Percentiles rank a stretch among this genome's conserved stretches.
Evolutionary conservation across 2,797 vertebrate genomes (phyloP).

Genomic region (Natrix natrix): DNA sequence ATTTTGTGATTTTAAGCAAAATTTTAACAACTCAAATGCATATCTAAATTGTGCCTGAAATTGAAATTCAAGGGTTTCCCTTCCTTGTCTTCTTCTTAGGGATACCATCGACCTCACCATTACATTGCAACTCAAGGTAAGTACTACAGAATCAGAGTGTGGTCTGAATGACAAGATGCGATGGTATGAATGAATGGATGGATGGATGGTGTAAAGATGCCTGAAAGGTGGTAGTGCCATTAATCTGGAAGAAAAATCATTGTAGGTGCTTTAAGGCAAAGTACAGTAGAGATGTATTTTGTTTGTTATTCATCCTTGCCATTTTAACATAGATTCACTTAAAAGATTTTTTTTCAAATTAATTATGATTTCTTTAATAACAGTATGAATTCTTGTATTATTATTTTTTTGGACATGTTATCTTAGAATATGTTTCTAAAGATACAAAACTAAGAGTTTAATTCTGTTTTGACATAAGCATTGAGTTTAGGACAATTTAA

Average conservation of each 20-base stretch:
- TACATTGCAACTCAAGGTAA: slow-evolving; percentile 98
- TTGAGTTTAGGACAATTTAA: background rate
- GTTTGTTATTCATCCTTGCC: background rate
- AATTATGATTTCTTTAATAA: background rate
- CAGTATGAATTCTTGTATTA: background rate
- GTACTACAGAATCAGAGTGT: background rate
- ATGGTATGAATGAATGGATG: no score
- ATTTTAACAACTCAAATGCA: background rate
- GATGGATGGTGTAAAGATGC: background rate
- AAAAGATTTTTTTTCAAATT: background rate
- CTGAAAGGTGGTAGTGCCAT: background rate
- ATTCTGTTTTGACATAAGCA: background rate
- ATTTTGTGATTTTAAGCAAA: background rate
- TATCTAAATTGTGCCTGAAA: background rate
- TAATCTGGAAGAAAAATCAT: background rate
- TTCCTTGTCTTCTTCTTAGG: slow-evolving; percentile 71
- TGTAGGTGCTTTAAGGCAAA: background rate
- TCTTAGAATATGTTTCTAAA: background rate
- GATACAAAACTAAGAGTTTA: background rate
- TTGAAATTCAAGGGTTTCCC: background rate
- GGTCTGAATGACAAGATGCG: background rate
- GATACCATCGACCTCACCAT: slow-evolving; percentile 93
- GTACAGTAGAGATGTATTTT: background rate
- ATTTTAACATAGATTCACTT: background rate
- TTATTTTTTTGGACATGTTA: background rate